Evolutionary conservation across 2,797 vertebrate genomes (phyloP), one percentile per base, ranked within the genome.

Genomic region (Knipowitschia caucasica): DNA sequence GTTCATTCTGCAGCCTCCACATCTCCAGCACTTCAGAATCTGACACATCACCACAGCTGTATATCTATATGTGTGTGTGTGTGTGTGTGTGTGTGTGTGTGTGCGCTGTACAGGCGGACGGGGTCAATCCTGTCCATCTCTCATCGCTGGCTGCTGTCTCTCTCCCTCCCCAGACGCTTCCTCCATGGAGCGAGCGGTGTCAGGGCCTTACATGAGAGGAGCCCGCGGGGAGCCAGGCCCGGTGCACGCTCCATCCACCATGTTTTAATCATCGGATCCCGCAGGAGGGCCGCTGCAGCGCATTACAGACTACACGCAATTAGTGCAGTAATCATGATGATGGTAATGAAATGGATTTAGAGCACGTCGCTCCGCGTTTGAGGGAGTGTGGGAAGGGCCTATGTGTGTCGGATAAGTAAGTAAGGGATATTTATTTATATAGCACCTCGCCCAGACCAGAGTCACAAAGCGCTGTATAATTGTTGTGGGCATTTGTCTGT

Each of bases 321-420:
- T 89, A 88, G 83, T 78, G 85, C 83, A 82, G 89, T 88, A 86
- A 90, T 91, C 86, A 87, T 85, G 77, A 86, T 84, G 84, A 88
- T 88, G 83, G 89, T 89, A 89, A 91, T 91, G 87, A 91, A 91
- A 91, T 90, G 89, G 87, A 89, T 91, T 90, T 89, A 87, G 89
- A 91, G 87, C 89, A 87, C 73, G 86, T 85, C 78, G 83, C 7
- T 11, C 20, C 4, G 1, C 24, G 39, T 43, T 43, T 43, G 40
- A 43, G 12, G 40, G 23, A 21, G 39, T 12, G 17, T 1, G 36
- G 36, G 6, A 20, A 39, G 36, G 36, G 17, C 9, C 35, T 21
- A 39, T 21, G n/a, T n/a, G n/a, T n/a, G n/a, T n/a, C n/a, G n/a
- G n/a, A n/a, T n/a, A n/a, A n/a, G n/a, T n/a, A n/a, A n/a, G n/a